Base-by-base conservation (phyloP, 1,140 invertebrate species). In the Oedothorax gibbosus region DNA sequence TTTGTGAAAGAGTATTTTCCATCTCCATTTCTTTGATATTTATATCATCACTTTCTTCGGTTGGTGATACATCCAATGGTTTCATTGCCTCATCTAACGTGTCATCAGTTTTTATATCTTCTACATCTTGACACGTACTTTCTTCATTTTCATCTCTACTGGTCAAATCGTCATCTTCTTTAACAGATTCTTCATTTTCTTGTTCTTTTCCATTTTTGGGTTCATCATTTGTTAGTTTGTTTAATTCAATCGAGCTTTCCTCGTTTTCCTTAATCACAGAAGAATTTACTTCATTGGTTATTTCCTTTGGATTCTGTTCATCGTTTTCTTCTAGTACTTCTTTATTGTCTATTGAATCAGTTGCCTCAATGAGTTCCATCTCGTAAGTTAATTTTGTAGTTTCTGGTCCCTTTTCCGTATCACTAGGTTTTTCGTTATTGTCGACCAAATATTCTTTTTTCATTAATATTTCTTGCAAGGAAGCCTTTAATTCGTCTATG, bases 21-120 rank as follows among this genome's bases (percentile, higher is more conserved):
- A 21, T 14, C 18, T 21, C 60, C 11, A 11, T 20, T 53, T 65
- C 50, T 66, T 79, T 66, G 10, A 51, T 9, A 18, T n/a, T 64
- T 18, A 7, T 9, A 20, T 71, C 54, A 35, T 57, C 53, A 20
- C 35, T 18, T 18, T 69, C 78, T 60, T 49, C 66, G 60, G 12
- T 12, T 56, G 50, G 12, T 7, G 35, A 50, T 18, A 51, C n/a
- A 57, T 65, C 60, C 9, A 35, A 15, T 3, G 80, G 49, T 64
- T 82, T 82, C 8, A 50, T 49, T 53, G 21, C 15, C 7, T 82
- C 80, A 51, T 73, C 21, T 10, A 73, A 18, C 6, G 80, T 73
- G 21, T 82, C 80, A 65, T 82, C 80, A 51, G 54, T 82, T 12
- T 73, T 73, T 18, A 82, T 64, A n/a, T 82, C 80, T 51, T 82